Conservation (phyloP, 2,113 vertebrate genomes). For the Morone chrysops region DNA sequence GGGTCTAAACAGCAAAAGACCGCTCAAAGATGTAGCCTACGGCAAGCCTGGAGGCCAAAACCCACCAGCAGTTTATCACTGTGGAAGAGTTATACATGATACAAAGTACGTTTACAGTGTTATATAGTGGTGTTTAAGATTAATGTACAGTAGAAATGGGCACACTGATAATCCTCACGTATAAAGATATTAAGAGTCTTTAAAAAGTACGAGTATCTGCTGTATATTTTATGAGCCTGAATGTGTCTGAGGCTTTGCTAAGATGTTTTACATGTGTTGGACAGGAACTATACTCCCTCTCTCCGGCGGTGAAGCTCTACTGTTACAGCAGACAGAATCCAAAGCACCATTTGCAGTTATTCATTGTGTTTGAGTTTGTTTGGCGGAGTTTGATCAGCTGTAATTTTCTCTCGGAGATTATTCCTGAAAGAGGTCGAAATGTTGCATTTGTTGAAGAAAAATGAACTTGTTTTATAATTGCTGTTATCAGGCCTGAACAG, state of each 20-base stretch:
- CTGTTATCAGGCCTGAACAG: neutral
- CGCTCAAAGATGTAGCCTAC: slow-evolving; percentile 45
- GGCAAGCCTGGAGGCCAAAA: slow-evolving; percentile 42
- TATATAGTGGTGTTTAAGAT: slow-evolving; percentile 2
- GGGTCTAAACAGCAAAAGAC: slow-evolving; percentile 23
- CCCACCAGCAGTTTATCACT: slow-evolving; percentile 3
- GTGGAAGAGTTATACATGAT: neutral
- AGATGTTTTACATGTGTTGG: neutral
- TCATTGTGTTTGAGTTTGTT: neutral
- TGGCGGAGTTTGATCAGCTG: neutral
- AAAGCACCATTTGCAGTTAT: neutral
- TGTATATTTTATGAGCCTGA: neutral
- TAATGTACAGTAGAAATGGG: neutral
- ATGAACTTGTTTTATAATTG: neutral
- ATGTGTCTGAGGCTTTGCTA: neutral
- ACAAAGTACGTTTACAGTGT: neutral
- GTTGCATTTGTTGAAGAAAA: neutral
- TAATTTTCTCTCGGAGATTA: neutral
- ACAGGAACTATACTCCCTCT: neutral
- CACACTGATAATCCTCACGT: neutral
- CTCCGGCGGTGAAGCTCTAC: neutral
- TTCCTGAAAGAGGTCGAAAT: no score
- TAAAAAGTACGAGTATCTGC: neutral
- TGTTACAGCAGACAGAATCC: neutral
- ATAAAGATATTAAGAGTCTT: no score